Base-by-base conservation (phyloP, 2,797 vertebrate species). In the Buphagus erythrorhynchus region DNA sequence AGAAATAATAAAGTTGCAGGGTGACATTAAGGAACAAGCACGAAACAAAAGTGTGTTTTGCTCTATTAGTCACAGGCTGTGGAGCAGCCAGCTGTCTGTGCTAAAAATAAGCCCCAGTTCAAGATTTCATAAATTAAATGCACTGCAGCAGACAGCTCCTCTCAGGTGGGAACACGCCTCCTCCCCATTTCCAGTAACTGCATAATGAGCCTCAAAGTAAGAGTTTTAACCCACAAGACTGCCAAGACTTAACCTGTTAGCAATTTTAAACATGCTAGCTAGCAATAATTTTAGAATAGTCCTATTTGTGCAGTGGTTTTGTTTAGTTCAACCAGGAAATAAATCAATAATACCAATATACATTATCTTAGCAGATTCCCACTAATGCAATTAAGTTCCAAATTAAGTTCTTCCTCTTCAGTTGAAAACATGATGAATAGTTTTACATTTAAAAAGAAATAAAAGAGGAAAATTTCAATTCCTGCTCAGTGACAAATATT, bases 31-130 rank as follows among this genome's bases (percentile, higher is more conserved):
- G 91, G 93, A 95, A 87, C 91, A 91, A 90, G 74, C 92, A 46
- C 11, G 84, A 96, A 97, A 97, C 96, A 96, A 91, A 96, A 97
- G 94, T 63, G 85, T 90, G 89, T 85, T 97, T 97, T 93, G 95
- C 97, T 97, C 96, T 90, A 92, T 97, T 96, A 98, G 97, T 96
- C 97, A 97, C 94, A 96, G 95, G 91, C 97, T 97, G 96, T 38
- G 72, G 61, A 96, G 77, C 97, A 98, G 95, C 92, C 97, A 98
- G 97, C 96, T 98, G 97, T 96, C 77, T 92, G 92, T 55, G 92
- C 97, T 97, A 98, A 97, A 98, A 98, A 97, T 98, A 98, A 14
- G n/a, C 59, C 87, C 72, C 80, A 72, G 79, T 54, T 93, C 35
- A 93, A 97, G 96, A 94, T 88, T 95, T 91, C 33, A n/a, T 96